phyloP scores from a whole-genome alignment of 2,113 vertebrate genomes.

The Anolis carolinensis region DNA sequence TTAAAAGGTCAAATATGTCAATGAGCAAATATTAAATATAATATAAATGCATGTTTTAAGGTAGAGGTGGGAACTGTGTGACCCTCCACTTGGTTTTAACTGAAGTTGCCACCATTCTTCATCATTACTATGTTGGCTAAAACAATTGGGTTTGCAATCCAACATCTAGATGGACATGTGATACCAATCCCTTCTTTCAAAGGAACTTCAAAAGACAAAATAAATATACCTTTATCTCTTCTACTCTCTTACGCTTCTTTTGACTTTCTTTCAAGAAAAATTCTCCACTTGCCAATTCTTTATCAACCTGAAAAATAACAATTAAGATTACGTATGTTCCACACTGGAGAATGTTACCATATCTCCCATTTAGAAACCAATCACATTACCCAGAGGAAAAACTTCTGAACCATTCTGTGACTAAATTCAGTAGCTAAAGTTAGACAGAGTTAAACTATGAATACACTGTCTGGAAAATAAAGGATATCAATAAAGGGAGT shows the following conservation, averaged over 20 bases:
- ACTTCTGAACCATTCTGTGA: background rate
- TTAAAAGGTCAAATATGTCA: slow-evolving; percentile 20
- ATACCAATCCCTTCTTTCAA: background rate
- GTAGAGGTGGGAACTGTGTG: too few relatives aligned
- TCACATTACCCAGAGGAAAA: background rate
- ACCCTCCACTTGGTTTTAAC: too few relatives aligned
- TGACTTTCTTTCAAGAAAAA: slow-evolving; percentile 93
- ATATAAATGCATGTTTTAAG: too few relatives aligned
- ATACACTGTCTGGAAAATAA: too few relatives aligned
- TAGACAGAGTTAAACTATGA: background rate
- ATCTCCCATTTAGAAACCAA: background rate
- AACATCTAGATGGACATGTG: too few relatives aligned
- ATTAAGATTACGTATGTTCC: slow-evolving; percentile 19
- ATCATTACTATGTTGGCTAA: too few relatives aligned
- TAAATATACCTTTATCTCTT: slow-evolving; percentile 88
- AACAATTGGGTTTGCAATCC: too few relatives aligned
- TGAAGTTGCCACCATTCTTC: too few relatives aligned
- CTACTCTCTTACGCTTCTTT: slow-evolving; percentile 87
- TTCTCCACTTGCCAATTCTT: slow-evolving; percentile 92
- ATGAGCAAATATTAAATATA: background rate
- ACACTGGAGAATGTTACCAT: background rate
- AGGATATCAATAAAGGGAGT: too few relatives aligned
- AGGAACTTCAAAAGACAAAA: background rate
- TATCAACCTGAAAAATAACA: slow-evolving; percentile 82
- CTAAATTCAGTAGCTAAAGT: background rate